A percentile compares a stretch with the other conserved stretches of the same genome.
These are phyloP conservation scores for Maniola hyperantus DNA, from an alignment of 2,888 invertebrate species.

Conservation along the genomic window DNA sequence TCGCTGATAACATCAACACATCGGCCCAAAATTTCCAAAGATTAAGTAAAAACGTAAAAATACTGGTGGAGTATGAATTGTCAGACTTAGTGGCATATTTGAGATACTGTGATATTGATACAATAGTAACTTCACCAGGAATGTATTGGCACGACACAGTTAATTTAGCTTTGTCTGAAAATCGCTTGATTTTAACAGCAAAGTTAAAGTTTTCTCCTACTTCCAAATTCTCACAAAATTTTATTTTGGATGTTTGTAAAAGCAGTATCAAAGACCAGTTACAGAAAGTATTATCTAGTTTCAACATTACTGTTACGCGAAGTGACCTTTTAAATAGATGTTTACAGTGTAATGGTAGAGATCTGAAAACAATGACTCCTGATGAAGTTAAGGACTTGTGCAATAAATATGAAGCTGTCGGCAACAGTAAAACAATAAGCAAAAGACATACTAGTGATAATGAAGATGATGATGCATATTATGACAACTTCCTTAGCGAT, in stretches of 20 bases:
- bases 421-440: constrained; percentile 38
- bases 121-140: constrained; percentile 84
- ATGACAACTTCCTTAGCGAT: constrained; percentile 69
- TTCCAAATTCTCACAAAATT: constrained; percentile 77
- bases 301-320: constrained; percentile 84
- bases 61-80: constrained; percentile 62
- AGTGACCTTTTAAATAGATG: constrained; percentile 88
- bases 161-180: constrained; percentile 66
- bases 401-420: constrained; percentile 49
- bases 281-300: constrained; percentile 84
- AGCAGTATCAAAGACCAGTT: constrained; percentile 84
- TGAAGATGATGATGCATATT: constrained; percentile 58
- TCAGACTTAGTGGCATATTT: constrained; percentile 62
- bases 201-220: constrained; percentile 80
- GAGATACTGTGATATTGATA: constrained; percentile 81
- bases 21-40: constrained; percentile 47
- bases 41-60: constrained; percentile 56
- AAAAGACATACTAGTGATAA: constrained; percentile 47
- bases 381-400: constrained; percentile 61
- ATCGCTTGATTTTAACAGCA: constrained; percentile 59
- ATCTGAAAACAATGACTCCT: constrained; percentile 53
- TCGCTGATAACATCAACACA: constrained; percentile 52
- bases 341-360: constrained; percentile 81
- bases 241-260: constrained; percentile 81
- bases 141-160: constrained; percentile 71